Evolutionary conservation across 2,797 vertebrate species (phyloP).

Genomic region (Sarcophilus harrisii): DNA sequence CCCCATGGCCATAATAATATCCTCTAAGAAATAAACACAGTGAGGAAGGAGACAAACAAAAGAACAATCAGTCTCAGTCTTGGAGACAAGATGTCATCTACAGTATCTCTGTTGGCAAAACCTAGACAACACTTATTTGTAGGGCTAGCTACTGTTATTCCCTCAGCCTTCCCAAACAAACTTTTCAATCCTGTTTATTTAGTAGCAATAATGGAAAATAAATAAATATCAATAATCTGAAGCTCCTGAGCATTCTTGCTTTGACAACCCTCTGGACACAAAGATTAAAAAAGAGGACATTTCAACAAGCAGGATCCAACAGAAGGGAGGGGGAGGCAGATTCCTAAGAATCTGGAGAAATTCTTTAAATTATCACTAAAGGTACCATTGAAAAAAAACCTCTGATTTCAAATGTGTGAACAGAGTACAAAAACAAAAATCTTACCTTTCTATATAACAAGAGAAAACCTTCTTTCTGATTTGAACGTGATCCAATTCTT

Average conservation of each 20-base stretch:
- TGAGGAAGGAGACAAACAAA: neutral
- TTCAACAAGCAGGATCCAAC: neutral
- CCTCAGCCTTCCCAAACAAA: neutral
- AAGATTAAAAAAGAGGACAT: neutral
- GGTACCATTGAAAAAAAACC: neutral
- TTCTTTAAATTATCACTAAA: slow-evolving; percentile 1
- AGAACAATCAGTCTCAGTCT: neutral
- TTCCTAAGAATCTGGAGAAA: neutral
- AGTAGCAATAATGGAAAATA: neutral
- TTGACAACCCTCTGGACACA: neutral
- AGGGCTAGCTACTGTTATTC: neutral
- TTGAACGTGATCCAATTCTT: neutral
- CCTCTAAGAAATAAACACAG: neutral
- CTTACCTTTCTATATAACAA: neutral
- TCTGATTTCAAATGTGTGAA: neutral
- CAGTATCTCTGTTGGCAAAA: neutral
- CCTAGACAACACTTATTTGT: neutral
- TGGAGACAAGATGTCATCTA: neutral
- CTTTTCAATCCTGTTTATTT: slow-evolving; percentile 1
- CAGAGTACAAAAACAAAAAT: neutral
- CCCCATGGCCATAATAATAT: neutral
- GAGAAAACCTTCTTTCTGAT: neutral
- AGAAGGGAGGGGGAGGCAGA: neutral
- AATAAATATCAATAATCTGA: neutral
- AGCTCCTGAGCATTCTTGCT: neutral